A percentile compares a stretch with the other conserved stretches of the same genome.
Evolutionary conservation across 2,888 invertebrate species (phyloP).

Genomic region (Pogonocherus hispidulus): DNA sequence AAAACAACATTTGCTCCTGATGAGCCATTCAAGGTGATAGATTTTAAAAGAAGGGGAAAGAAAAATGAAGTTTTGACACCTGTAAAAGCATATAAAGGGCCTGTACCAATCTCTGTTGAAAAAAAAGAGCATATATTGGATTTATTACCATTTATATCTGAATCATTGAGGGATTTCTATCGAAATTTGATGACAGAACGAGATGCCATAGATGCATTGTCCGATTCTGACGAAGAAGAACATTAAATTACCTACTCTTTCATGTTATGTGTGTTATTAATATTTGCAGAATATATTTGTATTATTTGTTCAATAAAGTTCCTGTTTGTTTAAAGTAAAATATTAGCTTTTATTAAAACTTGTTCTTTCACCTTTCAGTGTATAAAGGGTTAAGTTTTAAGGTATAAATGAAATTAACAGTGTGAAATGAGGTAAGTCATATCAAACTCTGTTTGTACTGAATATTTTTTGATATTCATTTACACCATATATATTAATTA

Average conservation of each 20-base stretch:
- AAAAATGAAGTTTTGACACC: constrained; percentile 10
- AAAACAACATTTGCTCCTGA: constrained; percentile 2
- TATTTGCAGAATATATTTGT: no score
- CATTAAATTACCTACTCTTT: background rate
- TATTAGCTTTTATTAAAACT: background rate
- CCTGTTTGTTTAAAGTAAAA: constrained; percentile 5
- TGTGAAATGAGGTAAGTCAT: constrained; percentile 18
- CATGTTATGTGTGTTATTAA: no score
- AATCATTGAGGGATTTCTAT: background rate
- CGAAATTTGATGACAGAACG: background rate
- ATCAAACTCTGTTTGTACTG: constrained; percentile 3
- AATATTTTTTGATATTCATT: background rate
- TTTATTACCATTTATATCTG: background rate
- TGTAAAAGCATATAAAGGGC: constrained; percentile 11
- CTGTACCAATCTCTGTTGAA: constrained; percentile 10
- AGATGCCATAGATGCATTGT: constrained; percentile 8
- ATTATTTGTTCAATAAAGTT: no score
- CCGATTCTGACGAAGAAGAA: constrained; percentile 6
- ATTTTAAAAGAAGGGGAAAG: constrained; percentile 15
- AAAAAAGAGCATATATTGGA: constrained; percentile 15
- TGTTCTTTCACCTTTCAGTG: background rate
- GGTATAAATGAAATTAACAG: background rate
- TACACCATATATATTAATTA: constrained; percentile 1
- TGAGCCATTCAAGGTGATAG: constrained; percentile 4
- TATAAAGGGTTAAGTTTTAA: constrained; percentile 5